A percentile compares a stretch with the other conserved stretches of the same genome.
Evolutionary conservation across 2,888 invertebrate genomes (phyloP).

Genomic region (Gymnocheta viridis): DNA sequence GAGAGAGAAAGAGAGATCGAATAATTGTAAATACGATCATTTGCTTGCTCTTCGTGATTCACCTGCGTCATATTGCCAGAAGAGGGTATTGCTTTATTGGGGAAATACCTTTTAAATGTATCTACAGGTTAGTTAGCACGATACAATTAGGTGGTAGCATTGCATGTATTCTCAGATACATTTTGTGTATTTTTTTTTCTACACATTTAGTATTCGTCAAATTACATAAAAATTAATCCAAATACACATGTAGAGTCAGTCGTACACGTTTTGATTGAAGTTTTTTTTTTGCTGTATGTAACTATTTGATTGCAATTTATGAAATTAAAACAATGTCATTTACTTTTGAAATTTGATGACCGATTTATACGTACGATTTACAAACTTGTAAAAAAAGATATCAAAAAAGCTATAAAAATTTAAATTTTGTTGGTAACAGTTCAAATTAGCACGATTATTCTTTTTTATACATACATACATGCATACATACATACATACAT

Average conservation of each 20-base stretch:
- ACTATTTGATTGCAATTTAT: conserved; percentile 37
- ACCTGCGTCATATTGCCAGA: conserved; percentile 45
- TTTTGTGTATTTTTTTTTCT: conserved; percentile 5
- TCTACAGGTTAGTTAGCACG: neutral
- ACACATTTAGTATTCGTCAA: conserved; percentile 26
- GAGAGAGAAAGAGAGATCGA: conserved; percentile 14
- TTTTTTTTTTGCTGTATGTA: neutral
- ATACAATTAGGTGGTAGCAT: conserved; percentile 13
- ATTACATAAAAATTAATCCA: conserved; percentile 24
- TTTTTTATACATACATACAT: no score
- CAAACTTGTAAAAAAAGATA: conserved; percentile 43
- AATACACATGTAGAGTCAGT: neutral
- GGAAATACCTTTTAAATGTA: neutral
- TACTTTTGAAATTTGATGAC: conserved; percentile 44
- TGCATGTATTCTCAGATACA: neutral
- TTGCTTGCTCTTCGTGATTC: conserved; percentile 27
- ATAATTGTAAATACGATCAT: neutral
- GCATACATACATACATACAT: no score
- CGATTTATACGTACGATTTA: conserved; percentile 21
- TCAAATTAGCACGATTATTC: neutral
- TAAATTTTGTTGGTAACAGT: conserved; percentile 18
- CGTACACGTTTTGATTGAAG: neutral
- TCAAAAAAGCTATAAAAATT: conserved; percentile 22
- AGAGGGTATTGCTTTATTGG: neutral
- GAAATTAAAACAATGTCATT: conserved; percentile 52